Evolutionary conservation across 2,113 vertebrate species (phyloP), one percentile per base, ranked within the genome.

Genomic region (Brevimyrus niger): DNA sequence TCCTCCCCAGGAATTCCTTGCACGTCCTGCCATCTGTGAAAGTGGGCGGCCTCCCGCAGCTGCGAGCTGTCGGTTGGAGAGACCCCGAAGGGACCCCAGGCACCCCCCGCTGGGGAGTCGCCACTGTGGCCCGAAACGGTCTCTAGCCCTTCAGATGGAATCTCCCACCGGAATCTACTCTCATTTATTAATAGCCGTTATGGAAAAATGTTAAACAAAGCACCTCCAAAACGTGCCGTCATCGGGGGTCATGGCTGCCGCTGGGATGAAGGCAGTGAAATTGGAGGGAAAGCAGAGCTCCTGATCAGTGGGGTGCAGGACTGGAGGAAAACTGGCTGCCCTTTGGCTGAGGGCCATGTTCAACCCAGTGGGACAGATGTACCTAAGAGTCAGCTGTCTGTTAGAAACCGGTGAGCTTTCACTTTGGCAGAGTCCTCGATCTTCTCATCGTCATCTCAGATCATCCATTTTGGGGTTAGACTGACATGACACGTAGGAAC

Each of bases 21-120:
- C 48, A 93, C 91, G 90, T 89, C 90, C 88, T 90, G 69, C 88
- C 90, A 84, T 87, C 86, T 89, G 80, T 83, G 10, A 47, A 76
- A 76, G 90, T 53, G 23, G 17, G 65, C 48, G 84, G 90, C 82
- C 73, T 44, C 48, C 47, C 93, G 91, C 92, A 93, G 92, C 91
- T 93, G 92, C 92, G 91, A 86, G 27, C 91, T 87, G 86, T 58
- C 53, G 1, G 19, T 44, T 21, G 35, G 4, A 42, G 69, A 38
- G 35, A 42, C 73, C 31, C 73, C 73, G 15, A 42, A 6, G 31
- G 69, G 11, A 76, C 69, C 69, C 69, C 69, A 38, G 69, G 27
- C 69, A 13, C 31, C 69, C 69, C 65, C 27, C 31, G 31, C 80
- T 46, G 82, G 82, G 82, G 19, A n/a, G 44, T 48, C 5, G 44